Percentiles rank a stretch among this genome's conserved stretches.
Evolutionary conservation across 2,113 vertebrate species (phyloP).

Genomic region (Tylochromis polylepis): DNA sequence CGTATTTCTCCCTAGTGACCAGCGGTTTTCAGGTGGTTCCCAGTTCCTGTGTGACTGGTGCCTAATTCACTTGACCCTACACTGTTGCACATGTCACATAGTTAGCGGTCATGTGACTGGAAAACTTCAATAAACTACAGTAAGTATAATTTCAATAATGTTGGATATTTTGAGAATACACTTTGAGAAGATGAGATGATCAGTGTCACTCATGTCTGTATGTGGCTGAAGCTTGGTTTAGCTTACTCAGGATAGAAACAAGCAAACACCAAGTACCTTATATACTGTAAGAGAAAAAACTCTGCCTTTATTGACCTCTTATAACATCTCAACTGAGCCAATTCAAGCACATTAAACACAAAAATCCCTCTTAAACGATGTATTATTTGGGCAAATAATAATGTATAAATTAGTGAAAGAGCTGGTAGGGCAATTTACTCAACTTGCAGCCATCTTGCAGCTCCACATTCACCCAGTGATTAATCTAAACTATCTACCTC

Average conservation of each 20-base stretch:
- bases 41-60: neutral
- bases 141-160: neutral
- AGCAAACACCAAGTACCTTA: neutral
- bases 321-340: neutral
- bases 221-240: neutral
- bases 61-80: neutral
- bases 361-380: accelerated
- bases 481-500: neutral
- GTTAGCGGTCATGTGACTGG: neutral
- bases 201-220: neutral
- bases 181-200: neutral
- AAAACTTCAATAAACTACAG: neutral
- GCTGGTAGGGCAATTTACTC: neutral
- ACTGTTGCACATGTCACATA: neutral
- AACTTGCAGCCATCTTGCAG: neutral
- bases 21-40: neutral
- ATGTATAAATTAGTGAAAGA: neutral
- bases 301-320: neutral
- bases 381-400: neutral
- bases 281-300: neutral
- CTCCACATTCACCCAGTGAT: neutral
- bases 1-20: neutral
- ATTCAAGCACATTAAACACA: neutral
- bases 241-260: neutral
- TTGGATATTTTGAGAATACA: neutral